Evolutionary conservation across 2,797 vertebrate species (phyloP).

Genomic region (Urosaurus nigricauda): DNA sequence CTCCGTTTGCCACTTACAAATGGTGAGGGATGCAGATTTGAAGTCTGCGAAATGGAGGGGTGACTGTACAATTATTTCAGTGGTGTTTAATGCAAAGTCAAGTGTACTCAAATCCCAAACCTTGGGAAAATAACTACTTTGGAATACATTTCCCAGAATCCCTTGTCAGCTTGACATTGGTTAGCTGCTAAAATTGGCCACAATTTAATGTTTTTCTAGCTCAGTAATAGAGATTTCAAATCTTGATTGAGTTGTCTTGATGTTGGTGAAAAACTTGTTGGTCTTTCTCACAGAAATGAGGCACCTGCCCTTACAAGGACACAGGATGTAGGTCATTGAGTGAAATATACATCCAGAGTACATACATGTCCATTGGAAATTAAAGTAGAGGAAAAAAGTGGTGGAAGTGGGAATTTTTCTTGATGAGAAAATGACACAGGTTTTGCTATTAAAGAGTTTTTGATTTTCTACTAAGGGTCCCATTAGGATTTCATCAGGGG

Average conservation of each 20-base stretch:
- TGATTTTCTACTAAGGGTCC: slow-evolving; percentile 83
- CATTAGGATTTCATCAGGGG: slow-evolving; percentile 83
- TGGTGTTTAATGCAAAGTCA: too few relatives aligned
- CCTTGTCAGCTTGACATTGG: too few relatives aligned
- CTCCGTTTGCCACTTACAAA: too few relatives aligned
- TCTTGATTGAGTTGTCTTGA: background rate
- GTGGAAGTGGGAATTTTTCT: slow-evolving; percentile 42
- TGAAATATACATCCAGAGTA: slow-evolving; percentile 2
- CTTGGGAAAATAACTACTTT: too few relatives aligned
- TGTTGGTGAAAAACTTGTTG: background rate
- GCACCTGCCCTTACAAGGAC: background rate
- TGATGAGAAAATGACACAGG: slow-evolving; percentile 65
- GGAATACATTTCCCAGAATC: too few relatives aligned
- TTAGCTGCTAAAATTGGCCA: background rate
- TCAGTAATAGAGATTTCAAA: background rate
- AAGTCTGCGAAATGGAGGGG: too few relatives aligned
- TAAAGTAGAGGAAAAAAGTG: slow-evolving; percentile 44
- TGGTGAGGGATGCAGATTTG: too few relatives aligned
- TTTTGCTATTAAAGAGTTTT: slow-evolving; percentile 82
- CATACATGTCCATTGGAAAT: background rate
- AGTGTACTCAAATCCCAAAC: too few relatives aligned
- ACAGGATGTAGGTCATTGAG: background rate
- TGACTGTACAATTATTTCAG: too few relatives aligned
- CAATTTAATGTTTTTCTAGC: background rate
- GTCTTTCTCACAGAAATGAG: background rate